Conservation (phyloP, 37 sponge, comb jelly and placozoan species). For the Halisarca cf. caerulea region DNA sequence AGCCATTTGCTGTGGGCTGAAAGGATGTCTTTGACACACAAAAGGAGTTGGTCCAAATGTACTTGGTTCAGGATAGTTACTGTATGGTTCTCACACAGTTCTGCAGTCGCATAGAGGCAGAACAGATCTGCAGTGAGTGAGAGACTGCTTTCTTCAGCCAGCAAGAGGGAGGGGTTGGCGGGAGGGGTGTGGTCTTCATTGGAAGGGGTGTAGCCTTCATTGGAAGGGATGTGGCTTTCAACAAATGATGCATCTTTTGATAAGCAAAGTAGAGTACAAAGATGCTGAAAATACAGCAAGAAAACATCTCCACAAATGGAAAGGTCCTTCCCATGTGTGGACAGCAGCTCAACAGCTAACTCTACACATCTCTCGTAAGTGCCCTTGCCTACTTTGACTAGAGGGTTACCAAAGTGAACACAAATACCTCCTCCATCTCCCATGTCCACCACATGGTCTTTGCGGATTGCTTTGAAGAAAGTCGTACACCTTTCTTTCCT, state of each 20-base stretch:
- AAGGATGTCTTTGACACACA: constrained; percentile 3
- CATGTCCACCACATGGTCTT: background rate
- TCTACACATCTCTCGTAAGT: background rate
- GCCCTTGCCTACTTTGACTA: background rate
- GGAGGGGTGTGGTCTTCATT: too few species aligned
- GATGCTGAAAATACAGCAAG: too few species aligned
- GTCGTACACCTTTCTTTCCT: background rate
- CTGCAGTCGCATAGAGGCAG: constrained; percentile 47
- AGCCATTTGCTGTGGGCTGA: constrained; percentile 30
- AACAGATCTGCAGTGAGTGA: background rate
- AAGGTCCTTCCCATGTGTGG: background rate
- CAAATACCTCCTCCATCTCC: background rate
- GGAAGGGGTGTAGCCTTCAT: too few species aligned
- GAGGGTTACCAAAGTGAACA: background rate
- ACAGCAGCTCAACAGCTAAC: background rate
- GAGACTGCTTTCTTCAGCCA: background rate
- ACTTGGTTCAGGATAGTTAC: constrained; percentile 3
- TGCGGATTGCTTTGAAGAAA: background rate
- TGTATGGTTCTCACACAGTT: constrained; percentile 47
- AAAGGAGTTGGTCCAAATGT: constrained; percentile 16
- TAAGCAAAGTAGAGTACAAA: too few species aligned
- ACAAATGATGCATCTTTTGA: too few species aligned
- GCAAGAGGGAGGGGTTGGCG: too few species aligned
- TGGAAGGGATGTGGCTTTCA: too few species aligned
- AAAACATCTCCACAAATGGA: background rate